Evolutionary conservation across 2,113 vertebrate species (phyloP).

Genomic region (Apaloderma vittatum): DNA sequence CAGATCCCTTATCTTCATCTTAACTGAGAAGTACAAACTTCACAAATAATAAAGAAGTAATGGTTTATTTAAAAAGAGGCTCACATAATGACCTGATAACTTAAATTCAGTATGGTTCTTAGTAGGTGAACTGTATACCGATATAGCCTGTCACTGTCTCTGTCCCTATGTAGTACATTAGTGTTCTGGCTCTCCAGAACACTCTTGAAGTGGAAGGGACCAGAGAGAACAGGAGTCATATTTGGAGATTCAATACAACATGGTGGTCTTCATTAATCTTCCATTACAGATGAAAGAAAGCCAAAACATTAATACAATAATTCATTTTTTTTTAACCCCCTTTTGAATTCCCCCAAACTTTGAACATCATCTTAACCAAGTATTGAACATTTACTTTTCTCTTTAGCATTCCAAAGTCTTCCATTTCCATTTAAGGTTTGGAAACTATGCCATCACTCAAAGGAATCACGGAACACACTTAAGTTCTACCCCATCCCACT

Average conservation of each 20-base stretch:
- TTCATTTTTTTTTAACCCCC: fast-evolving
- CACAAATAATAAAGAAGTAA: not conserved
- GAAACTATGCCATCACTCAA: not conserved
- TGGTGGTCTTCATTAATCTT: not conserved
- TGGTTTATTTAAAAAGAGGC: not conserved
- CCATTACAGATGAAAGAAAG: not conserved
- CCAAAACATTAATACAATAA: not conserved
- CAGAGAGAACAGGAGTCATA: not conserved
- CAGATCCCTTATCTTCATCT: not conserved
- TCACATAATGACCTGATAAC: not conserved
- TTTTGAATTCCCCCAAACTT: not conserved
- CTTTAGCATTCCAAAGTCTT: not conserved
- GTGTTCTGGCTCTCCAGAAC: not conserved
- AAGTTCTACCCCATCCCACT: no score
- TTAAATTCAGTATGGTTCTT: not conserved
- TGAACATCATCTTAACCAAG: not conserved
- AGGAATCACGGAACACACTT: not conserved
- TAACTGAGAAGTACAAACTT: not conserved
- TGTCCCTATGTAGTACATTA: not conserved
- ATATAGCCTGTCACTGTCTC: not conserved
- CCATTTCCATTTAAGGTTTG: not conserved
- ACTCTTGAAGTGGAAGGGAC: not conserved
- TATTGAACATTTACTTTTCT: not conserved
- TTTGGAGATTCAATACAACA: not conserved
- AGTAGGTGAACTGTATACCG: not conserved